Percentiles rank a stretch among this genome's conserved stretches.
phyloP scores from a whole-genome alignment of 2,888 invertebrate species.

The Minunthozetes semirufus region DNA sequence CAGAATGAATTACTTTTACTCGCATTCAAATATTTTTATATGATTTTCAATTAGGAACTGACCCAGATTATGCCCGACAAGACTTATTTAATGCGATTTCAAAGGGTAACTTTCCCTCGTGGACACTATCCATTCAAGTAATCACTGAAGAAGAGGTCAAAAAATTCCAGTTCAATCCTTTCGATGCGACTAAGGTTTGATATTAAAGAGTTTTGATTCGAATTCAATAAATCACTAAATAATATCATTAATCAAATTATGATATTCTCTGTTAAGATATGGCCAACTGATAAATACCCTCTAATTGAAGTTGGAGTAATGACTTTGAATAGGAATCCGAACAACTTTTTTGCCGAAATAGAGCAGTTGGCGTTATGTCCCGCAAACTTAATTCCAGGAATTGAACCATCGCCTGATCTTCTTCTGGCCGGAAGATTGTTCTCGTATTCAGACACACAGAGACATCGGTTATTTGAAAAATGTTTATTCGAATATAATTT shows the following conservation, averaged over 20 bases:
- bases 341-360: slow-evolving; percentile 86
- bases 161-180: slow-evolving; percentile 73
- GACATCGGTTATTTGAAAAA: slow-evolving; percentile 56
- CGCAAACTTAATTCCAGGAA: slow-evolving; percentile 81
- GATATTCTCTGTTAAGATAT: not conserved
- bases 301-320: slow-evolving; percentile 79
- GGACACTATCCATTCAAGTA: slow-evolving; percentile 68
- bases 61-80: slow-evolving; percentile 81
- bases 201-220: not conserved
- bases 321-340: slow-evolving; percentile 77
- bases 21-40: too few species aligned
- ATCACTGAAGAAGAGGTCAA: slow-evolving; percentile 84
- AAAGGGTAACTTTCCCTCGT: slow-evolving; percentile 57
- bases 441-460: slow-evolving; percentile 84
- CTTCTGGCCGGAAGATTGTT: slow-evolving; percentile 83
- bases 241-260: not conserved
- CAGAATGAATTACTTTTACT: too few species aligned
- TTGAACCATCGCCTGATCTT: slow-evolving; percentile 87
- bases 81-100: slow-evolving; percentile 85
- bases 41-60: slow-evolving; percentile 47
- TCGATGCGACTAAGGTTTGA: slow-evolving; percentile 78
- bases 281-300: slow-evolving; percentile 60
- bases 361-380: slow-evolving; percentile 90
- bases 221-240: not conserved
- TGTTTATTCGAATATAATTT: not conserved